phyloP scores from a whole-genome alignment of 2,113 vertebrate genomes.

The Speoplatyrhinus poulsoni region DNA sequence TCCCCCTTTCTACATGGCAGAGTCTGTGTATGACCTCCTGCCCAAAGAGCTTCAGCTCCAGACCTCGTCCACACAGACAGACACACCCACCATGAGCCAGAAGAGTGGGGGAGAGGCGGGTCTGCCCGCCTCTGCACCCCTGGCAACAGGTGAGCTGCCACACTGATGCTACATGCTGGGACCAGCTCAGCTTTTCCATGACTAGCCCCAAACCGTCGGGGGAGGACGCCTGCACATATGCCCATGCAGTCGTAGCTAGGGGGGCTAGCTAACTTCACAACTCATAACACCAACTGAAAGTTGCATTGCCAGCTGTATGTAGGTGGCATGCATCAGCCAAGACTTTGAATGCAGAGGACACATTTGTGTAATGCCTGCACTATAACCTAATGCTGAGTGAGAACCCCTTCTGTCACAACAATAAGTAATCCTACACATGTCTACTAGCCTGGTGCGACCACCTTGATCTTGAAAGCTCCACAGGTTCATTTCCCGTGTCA shows the following conservation, averaged over 20 bases:
- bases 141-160: conserved; percentile 89
- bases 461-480: too few species aligned
- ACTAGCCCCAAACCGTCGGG: conserved; percentile 33
- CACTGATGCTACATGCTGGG: conserved; percentile 55
- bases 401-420: neutral
- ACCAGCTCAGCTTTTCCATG: conserved; percentile 41
- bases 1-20: conserved; percentile 65
- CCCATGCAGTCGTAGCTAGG: conserved; percentile 38
- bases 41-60: conserved; percentile 97
- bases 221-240: conserved; percentile 29
- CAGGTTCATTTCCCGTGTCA: too few species aligned
- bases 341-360: conserved; percentile 1
- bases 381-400: neutral
- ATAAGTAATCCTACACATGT: neutral
- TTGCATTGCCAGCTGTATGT: conserved; percentile 7
- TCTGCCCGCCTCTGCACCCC: conserved; percentile 89
- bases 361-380: neutral
- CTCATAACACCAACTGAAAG: conserved; percentile 27
- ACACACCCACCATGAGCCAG: conserved; percentile 96
- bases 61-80: conserved; percentile 86
- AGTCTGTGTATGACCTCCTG: conserved; percentile 99
- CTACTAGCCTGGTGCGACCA: neutral
- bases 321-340: neutral
- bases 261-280: conserved; percentile 57
- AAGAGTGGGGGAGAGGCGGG: conserved; percentile 96